Evolutionary conservation across 1,140 invertebrate species (phyloP), one percentile per base, ranked within the genome.

Genomic region (Eumaeus atala): DNA sequence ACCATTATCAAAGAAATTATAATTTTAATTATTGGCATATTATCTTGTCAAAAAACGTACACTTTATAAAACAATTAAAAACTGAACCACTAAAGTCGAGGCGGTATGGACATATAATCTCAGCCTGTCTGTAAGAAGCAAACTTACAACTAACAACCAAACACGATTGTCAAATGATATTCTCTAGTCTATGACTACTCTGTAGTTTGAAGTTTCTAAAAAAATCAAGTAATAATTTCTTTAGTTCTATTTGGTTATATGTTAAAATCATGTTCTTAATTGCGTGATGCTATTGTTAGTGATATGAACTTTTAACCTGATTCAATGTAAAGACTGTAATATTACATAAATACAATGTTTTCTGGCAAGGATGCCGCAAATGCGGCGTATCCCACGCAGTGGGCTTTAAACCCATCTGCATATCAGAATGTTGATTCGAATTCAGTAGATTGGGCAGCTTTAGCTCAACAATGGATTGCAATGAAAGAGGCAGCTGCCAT

Each of bases 401-500:
- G 92, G 92, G 91, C 92, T 17, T 77, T 94, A 17, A 93, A 93
- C 89, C 92, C 93, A 14, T 89, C 90, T 48, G 89, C 91, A 38
- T 92, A 92, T 76, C 91, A 92, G 79, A 90, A 89, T 73, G 77
- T 89, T 59, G 82, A 87, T 65, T 87, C 87, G 58, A 90, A 90
- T 61, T 82, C 89, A 91, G 97, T 98, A 52, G 97, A 98, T 84
- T 98, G 97, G 97, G 97, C 96, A 33, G 92, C 94, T 52, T 84
- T 98, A 62, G 97, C 97, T 12, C 97, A 98, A 72, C 96, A 98
- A 91, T 98, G 97, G 97, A 98, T 98, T 60, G 94, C 95, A 74
- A 97, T 98, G 95, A 97, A 97, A 73, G 95, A 97, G 77, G 74
- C 84, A 40, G 74, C 76, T 21, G 80, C 86, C 21, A 74, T 87